Evolutionary conservation across 2,888 invertebrate species (phyloP).

Genomic region (Protodeltote pygarga): DNA sequence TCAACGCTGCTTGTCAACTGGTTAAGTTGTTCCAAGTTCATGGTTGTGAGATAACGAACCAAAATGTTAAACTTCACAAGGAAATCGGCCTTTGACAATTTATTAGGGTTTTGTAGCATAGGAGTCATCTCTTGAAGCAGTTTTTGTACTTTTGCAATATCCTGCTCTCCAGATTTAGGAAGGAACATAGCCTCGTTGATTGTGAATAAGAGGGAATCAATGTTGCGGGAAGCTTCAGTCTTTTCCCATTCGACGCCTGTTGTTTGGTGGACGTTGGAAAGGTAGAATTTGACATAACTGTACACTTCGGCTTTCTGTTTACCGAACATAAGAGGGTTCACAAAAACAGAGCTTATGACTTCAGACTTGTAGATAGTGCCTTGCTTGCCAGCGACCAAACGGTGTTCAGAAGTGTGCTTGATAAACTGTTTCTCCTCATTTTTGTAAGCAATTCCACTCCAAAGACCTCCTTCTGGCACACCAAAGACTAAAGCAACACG

Average conservation of each 20-base stretch:
- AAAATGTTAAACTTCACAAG: slow-evolving; percentile 89
- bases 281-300: slow-evolving; percentile 86
- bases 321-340: slow-evolving; percentile 87
- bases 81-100: slow-evolving; percentile 85
- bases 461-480: slow-evolving; percentile 83
- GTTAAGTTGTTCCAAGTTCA: slow-evolving; percentile 87
- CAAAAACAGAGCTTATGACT: slow-evolving; percentile 86
- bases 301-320: slow-evolving; percentile 88
- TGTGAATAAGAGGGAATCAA: slow-evolving; percentile 86
- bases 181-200: slow-evolving; percentile 57
- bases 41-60: slow-evolving; percentile 83
- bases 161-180: slow-evolving; percentile 60
- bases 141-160: slow-evolving; percentile 74
- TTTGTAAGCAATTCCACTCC: slow-evolving; percentile 77
- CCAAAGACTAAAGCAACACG: slow-evolving; percentile 89
- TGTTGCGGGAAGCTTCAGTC: slow-evolving; percentile 69
- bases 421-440: slow-evolving; percentile 84
- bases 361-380: slow-evolving; percentile 89
- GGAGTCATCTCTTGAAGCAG: slow-evolving; percentile 86
- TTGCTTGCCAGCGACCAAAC: slow-evolving; percentile 83
- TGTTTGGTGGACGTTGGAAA: slow-evolving; percentile 66
- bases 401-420: slow-evolving; percentile 85
- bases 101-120: slow-evolving; percentile 85
- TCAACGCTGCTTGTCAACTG: slow-evolving; percentile 84
- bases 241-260: slow-evolving; percentile 71